These are phyloP conservation scores for Polydesmus complanatus DNA, from an alignment of 2,888 invertebrate genomes.

Conservation along the genomic window DNA sequence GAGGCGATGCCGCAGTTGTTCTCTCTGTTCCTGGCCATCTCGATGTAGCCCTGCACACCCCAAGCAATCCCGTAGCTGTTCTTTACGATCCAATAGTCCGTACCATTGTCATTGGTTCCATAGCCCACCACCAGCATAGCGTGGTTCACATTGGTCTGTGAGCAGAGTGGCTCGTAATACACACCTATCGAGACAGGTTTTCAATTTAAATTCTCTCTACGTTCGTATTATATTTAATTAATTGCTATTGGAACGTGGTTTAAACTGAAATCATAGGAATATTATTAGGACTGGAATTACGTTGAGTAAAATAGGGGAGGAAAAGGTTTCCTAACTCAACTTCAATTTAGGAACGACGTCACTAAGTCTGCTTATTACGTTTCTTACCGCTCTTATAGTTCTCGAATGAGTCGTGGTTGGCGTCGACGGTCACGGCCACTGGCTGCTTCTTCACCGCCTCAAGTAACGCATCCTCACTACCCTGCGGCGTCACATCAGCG, in stretches of 20 bases:
- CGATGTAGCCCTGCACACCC: slow-evolving; percentile 71
- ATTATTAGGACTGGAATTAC: too few species aligned
- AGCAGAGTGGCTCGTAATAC: not conserved
- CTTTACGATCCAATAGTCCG: slow-evolving; percentile 68
- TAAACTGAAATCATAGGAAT: too few species aligned
- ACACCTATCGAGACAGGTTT: too few species aligned
- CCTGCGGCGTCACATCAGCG: too few species aligned
- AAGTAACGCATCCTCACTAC: too few species aligned
- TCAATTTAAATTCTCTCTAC: too few species aligned
- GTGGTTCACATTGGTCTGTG: slow-evolving; percentile 53
- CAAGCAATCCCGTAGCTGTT: slow-evolving; percentile 82
- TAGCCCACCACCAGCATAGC: slow-evolving; percentile 85
- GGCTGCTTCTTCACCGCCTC: too few species aligned
- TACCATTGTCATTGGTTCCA: slow-evolving; percentile 40
- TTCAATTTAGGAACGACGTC: too few species aligned
- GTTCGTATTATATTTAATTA: not conserved
- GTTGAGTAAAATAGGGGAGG: too few species aligned
- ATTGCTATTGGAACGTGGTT: too few species aligned
- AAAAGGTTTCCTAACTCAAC: too few species aligned
- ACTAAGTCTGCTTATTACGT: not conserved
- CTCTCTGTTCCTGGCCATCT: not conserved
- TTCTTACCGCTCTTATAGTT: slow-evolving; percentile 42
- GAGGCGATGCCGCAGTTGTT: not conserved
- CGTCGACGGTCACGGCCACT: slow-evolving; percentile 77
- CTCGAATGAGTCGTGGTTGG: slow-evolving; percentile 69